Conservation (phyloP, 1,140 invertebrate genomes). For the Bombus breviceps region DNA sequence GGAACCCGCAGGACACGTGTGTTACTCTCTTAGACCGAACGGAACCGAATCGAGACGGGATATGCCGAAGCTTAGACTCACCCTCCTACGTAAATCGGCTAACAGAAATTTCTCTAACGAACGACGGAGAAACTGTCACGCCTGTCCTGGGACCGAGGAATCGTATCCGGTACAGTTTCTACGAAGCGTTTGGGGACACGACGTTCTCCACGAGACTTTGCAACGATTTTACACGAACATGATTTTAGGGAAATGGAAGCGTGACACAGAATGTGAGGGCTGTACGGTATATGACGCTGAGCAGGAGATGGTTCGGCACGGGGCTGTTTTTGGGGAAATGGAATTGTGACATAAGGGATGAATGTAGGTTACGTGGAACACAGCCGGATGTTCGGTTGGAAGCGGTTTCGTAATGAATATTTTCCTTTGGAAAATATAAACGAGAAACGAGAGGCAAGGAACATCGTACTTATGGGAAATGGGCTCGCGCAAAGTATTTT, state of each 20-base stretch:
- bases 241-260: background rate
- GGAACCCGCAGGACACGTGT: slow-evolving; percentile 59
- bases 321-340: background rate
- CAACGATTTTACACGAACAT: background rate
- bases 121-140: background rate
- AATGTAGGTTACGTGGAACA: background rate
- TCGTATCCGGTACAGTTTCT: background rate
- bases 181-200: background rate
- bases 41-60: slow-evolving; percentile 33
- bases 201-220: background rate
- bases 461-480: background rate
- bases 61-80: background rate
- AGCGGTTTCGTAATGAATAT: background rate
- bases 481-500: background rate
- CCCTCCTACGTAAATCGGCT: background rate
- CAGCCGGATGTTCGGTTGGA: background rate
- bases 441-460: background rate
- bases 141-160: background rate
- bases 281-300: background rate
- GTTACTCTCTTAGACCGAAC: slow-evolving; percentile 49
- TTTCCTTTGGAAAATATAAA: background rate
- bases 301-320: background rate
- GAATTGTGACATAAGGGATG: background rate
- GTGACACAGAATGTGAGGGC: background rate
- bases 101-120: slow-evolving; percentile 37